Percentiles rank a stretch among this genome's conserved stretches.
phyloP scores from a whole-genome alignment of 2,888 invertebrate genomes.

The Mechanitis messenoides region DNA sequence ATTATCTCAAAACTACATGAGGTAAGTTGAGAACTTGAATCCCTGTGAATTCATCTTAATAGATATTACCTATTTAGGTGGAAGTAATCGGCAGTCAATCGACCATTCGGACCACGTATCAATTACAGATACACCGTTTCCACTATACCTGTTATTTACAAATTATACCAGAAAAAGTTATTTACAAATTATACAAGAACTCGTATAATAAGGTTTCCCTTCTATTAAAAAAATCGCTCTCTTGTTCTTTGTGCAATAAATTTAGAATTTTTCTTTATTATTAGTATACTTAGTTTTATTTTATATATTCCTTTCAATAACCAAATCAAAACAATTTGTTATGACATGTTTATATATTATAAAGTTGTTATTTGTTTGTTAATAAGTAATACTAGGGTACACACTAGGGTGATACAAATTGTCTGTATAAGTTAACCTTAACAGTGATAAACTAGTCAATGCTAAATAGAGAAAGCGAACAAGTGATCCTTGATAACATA shows the following conservation, averaged over 20 bases:
- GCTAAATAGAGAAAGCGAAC: too few relatives aligned
- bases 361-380: too few relatives aligned
- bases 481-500: too few relatives aligned
- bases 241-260: not conserved
- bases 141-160: conserved; percentile 13
- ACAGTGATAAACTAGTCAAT: too few relatives aligned
- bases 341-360: too few relatives aligned
- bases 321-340: too few relatives aligned
- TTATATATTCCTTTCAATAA: too few relatives aligned
- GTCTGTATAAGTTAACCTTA: too few relatives aligned
- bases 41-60: conserved; percentile 21
- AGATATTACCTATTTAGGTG: conserved; percentile 27
- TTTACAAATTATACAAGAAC: not conserved
- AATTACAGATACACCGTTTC: conserved; percentile 46
- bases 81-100: conserved; percentile 30
- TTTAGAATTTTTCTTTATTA: not conserved
- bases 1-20: not conserved
- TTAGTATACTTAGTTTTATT: too few relatives aligned
- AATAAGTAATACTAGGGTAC: too few relatives aligned
- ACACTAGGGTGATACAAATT: too few relatives aligned
- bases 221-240: not conserved
- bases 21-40: conserved; percentile 1
- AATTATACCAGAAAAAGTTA: too few relatives aligned
- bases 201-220: not conserved
- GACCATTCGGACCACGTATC: conserved; percentile 57